Evolutionary conservation across 2,113 vertebrate genomes (phyloP).

Genomic region (western clawed frog (Xenopus tropicalis)): DNA sequence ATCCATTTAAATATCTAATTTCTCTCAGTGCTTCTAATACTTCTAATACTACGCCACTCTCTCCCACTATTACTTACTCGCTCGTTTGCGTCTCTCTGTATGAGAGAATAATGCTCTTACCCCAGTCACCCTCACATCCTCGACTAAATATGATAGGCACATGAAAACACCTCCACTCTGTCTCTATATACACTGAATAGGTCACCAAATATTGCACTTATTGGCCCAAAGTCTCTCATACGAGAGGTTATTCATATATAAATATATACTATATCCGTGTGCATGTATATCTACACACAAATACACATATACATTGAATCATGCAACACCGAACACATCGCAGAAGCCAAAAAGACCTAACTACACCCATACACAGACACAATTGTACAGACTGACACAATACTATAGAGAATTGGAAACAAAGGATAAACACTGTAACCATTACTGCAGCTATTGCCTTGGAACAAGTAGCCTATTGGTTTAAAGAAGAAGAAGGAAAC

Average conservation of each 20-base stretch:
- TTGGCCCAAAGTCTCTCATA: slow-evolving; percentile 94
- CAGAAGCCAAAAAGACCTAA: slow-evolving; percentile 40
- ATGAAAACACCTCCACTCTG: slow-evolving; percentile 63
- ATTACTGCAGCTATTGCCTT: no score
- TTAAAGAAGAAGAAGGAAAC: no score
- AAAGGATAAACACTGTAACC: no score
- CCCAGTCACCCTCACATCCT: no score
- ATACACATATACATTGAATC: slow-evolving; percentile 61
- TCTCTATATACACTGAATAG: slow-evolving; percentile 87
- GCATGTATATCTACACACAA: no score
- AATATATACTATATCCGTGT: slow-evolving; percentile 64
- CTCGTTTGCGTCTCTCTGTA: no score
- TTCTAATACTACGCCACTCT: no score
- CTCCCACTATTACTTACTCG: no score
- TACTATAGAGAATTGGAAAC: background rate
- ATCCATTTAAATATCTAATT: no score
- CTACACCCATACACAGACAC: slow-evolving; percentile 3
- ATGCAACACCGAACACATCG: slow-evolving; percentile 81
- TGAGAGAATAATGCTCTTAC: no score
- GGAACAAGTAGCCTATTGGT: no score
- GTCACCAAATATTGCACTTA: slow-evolving; percentile 98
- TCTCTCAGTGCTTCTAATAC: no score
- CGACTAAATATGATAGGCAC: slow-evolving; percentile 44
- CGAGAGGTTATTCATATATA: slow-evolving; percentile 71
- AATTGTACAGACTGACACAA: slow-evolving; percentile 11